phyloP scores from a whole-genome alignment of 2,888 invertebrate species.

The Ectemnius continuus region DNA sequence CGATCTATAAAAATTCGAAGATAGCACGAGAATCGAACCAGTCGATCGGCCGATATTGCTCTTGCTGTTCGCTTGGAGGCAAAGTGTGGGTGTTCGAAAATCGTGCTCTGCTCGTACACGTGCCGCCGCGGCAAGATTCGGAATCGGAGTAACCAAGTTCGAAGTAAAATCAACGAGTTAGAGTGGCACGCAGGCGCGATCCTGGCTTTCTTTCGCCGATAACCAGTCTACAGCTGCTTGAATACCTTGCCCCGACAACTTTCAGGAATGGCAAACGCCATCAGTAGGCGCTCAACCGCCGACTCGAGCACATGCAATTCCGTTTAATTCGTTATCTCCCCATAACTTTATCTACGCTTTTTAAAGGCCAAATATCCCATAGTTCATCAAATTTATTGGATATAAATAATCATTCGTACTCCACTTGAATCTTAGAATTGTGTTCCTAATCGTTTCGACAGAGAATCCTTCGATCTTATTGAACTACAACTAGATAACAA shows the following conservation, averaged over 20 bases:
- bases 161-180: conserved; percentile 49
- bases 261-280: neutral
- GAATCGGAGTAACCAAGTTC: conserved; percentile 50
- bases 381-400: too few species aligned
- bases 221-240: neutral
- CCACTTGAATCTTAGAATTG: too few species aligned
- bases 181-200: conserved; percentile 38
- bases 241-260: too few species aligned
- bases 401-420: too few species aligned
- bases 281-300: neutral
- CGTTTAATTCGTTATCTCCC: too few species aligned
- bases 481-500: too few species aligned
- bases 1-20: neutral
- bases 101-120: conserved; percentile 20
- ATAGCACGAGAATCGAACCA: neutral
- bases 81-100: conserved; percentile 3
- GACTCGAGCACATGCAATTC: neutral
- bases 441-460: too few species aligned
- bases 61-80: neutral
- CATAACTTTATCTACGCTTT: too few species aligned
- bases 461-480: too few species aligned
- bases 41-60: neutral
- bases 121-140: conserved; percentile 41
- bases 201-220: conserved; percentile 3
- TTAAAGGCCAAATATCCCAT: too few species aligned